A percentile compares a stretch with the other conserved stretches of the same genome.
These are phyloP conservation scores for Mandrillus leucophaeus DNA, from an alignment of 2,113 vertebrate species.

Conservation along the genomic window DNA sequence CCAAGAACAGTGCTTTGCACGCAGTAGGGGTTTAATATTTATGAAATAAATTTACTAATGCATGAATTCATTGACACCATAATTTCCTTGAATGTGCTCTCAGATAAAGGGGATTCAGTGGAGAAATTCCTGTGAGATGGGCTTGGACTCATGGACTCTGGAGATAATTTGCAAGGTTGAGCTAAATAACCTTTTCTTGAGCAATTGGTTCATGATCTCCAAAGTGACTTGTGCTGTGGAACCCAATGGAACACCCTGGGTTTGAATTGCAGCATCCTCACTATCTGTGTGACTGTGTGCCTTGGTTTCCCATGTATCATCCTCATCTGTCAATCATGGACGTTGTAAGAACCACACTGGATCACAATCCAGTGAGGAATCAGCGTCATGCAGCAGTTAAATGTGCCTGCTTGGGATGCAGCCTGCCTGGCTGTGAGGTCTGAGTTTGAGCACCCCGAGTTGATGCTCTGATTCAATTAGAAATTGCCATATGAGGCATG, in stretches of 20 bases:
- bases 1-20: not conserved
- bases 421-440: not conserved
- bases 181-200: not conserved
- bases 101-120: not conserved
- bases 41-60: not conserved
- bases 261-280: not conserved
- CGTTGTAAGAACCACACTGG: accelerated
- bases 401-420: not conserved
- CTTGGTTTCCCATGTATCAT: not conserved
- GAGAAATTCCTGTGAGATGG: not conserved
- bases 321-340: not conserved
- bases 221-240: not conserved
- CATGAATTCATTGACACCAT: not conserved
- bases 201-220: not conserved
- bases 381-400: accelerated
- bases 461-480: not conserved
- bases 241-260: not conserved
- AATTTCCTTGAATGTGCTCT: not conserved
- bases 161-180: not conserved
- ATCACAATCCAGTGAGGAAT: not conserved
- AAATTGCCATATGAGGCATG: not conserved
- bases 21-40: not conserved
- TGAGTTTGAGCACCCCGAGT: not conserved
- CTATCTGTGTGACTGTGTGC: not conserved
- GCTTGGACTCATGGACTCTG: not conserved